phyloP scores from a whole-genome alignment of 92 coral and sea anemone genomes.

The Palythoa grandis region DNA sequence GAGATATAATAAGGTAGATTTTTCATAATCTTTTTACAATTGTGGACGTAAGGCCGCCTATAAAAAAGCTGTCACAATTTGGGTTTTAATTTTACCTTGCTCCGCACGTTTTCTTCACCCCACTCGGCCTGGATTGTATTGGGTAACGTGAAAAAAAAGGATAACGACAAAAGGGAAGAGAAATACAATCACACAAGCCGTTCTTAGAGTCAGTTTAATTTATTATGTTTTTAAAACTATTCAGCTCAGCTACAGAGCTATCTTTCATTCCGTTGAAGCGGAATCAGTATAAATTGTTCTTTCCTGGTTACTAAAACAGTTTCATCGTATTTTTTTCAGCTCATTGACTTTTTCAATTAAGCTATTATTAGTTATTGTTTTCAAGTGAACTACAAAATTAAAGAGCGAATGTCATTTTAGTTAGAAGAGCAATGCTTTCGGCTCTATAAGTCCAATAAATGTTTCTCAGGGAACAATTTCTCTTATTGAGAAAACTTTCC shows the following conservation, averaged over 20 bases:
- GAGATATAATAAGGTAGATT: background rate
- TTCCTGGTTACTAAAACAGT: slow-evolving; percentile 6
- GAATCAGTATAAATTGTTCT: slow-evolving; percentile 7
- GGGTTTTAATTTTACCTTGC: background rate
- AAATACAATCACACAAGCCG: background rate
- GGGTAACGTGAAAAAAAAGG: background rate
- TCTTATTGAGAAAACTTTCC: background rate
- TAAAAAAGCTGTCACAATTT: background rate
- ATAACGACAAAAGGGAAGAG: background rate
- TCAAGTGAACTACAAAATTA: slow-evolving; percentile 26
- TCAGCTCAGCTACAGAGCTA: background rate
- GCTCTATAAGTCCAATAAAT: background rate
- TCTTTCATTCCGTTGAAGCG: slow-evolving; percentile 12
- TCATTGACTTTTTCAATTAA: slow-evolving; percentile 35
- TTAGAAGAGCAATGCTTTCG: background rate
- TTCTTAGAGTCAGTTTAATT: background rate
- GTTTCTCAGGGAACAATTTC: background rate
- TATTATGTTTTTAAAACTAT: background rate
- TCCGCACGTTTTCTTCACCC: background rate
- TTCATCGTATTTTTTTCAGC: slow-evolving; percentile 6
- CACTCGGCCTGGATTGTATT: background rate
- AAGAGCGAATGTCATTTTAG: background rate
- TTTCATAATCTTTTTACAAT: background rate
- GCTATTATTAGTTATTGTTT: slow-evolving; percentile 28
- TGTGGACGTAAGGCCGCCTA: background rate